A percentile compares a stretch with the other conserved stretches of the same genome.
Evolutionary conservation across 2,113 vertebrate species (phyloP).

Genomic region (Malaclemys terrapin): DNA sequence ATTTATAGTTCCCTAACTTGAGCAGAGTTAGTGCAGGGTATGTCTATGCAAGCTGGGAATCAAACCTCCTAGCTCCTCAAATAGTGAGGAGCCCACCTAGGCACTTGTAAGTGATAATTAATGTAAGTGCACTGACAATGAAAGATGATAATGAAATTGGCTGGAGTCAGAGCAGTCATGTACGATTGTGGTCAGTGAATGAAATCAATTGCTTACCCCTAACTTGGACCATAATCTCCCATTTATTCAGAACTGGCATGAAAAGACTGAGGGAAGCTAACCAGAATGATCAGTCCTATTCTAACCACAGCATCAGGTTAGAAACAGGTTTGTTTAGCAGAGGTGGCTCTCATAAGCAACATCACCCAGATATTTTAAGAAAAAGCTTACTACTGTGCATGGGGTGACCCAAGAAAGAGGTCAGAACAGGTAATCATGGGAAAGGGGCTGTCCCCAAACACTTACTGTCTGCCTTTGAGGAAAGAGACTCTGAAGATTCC

Average conservation of each 20-base stretch:
- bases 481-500: background rate
- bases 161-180: background rate
- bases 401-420: background rate
- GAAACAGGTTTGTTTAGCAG: background rate
- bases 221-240: background rate
- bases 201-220: background rate
- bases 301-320: background rate
- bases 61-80: background rate
- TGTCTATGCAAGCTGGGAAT: background rate
- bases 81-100: background rate
- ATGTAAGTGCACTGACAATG: background rate
- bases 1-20: background rate
- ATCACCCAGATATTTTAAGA: background rate
- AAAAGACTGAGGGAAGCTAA: background rate
- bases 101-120: background rate
- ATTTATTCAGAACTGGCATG: background rate
- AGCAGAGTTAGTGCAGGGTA: background rate
- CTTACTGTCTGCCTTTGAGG: fast-evolving
- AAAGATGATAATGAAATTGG: background rate
- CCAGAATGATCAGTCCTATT: background rate
- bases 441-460: background rate
- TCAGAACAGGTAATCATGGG: background rate
- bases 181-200: background rate
- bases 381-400: background rate
- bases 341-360: background rate